A percentile compares a stretch with the other conserved stretches of the same genome.
Evolutionary conservation across 2,113 vertebrate species (phyloP).

Genomic region (Mungos mungo): DNA sequence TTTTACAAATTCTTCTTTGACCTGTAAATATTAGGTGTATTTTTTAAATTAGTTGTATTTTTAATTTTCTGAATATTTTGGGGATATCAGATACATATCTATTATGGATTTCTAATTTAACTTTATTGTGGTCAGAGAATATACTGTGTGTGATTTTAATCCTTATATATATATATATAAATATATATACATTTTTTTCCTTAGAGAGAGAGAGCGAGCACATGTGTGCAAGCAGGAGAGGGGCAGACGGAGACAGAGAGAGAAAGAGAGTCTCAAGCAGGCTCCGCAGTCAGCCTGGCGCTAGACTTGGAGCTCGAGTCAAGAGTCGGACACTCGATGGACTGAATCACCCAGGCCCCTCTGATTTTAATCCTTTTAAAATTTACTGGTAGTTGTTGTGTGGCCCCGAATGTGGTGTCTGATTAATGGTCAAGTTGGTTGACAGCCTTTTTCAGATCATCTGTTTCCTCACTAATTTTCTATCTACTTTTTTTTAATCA

Average conservation of each 20-base stretch:
- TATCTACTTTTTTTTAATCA: background rate
- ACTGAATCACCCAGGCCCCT: too few relatives aligned
- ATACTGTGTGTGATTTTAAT: background rate
- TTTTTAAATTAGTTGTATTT: background rate
- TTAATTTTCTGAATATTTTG: background rate
- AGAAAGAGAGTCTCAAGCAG: too few relatives aligned
- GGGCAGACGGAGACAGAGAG: too few relatives aligned
- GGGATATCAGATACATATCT: background rate
- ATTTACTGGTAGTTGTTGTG: background rate
- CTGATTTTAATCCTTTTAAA: background rate
- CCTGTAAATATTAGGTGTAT: background rate
- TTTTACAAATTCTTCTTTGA: slow-evolving; percentile 41
- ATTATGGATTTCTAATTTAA: background rate
- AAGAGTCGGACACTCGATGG: too few relatives aligned
- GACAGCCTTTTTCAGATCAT: background rate
- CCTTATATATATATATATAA: background rate
- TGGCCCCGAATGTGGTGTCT: background rate
- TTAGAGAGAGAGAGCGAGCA: too few relatives aligned
- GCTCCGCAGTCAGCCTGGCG: too few relatives aligned
- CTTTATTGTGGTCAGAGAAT: background rate
- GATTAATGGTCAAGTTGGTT: background rate
- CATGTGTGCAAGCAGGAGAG: too few relatives aligned
- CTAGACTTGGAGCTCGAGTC: too few relatives aligned
- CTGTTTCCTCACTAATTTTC: background rate
- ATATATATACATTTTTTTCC: too few relatives aligned